A percentile compares a stretch with the other conserved stretches of the same genome.
Evolutionary conservation across 2,888 invertebrate species (phyloP).

Genomic region (Himalopsyche anomala): DNA sequence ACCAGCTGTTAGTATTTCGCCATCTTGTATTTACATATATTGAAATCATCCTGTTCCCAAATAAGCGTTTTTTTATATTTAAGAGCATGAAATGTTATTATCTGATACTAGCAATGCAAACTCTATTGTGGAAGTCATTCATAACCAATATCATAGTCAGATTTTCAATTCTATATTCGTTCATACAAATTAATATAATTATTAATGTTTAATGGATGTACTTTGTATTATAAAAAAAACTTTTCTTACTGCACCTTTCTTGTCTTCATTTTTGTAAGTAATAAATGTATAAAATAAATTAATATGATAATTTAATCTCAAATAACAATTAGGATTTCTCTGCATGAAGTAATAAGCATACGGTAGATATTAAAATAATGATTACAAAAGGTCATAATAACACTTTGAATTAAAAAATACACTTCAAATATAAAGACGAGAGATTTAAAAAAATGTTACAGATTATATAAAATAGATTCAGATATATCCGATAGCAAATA

Average conservation of each 20-base stretch:
- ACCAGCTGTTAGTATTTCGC: background rate
- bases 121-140: too few species aligned
- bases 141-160: background rate
- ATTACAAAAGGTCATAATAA: slow-evolving; percentile 45
- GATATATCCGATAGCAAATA: slow-evolving; percentile 54
- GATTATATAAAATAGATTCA: slow-evolving; percentile 52
- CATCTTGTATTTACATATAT: background rate
- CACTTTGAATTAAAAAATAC: slow-evolving; percentile 59
- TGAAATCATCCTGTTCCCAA: too few species aligned
- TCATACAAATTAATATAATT: background rate
- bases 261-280: slow-evolving; percentile 38
- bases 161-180: slow-evolving; percentile 10
- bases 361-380: slow-evolving; percentile 65
- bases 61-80: too few species aligned
- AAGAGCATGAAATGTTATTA: too few species aligned
- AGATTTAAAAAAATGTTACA: slow-evolving; percentile 55
- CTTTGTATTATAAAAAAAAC: slow-evolving; percentile 29
- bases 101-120: too few species aligned
- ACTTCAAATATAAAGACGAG: slow-evolving; percentile 39
- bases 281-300: slow-evolving; percentile 58
- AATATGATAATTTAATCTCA: slow-evolving; percentile 55
- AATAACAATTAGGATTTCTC: slow-evolving; percentile 65
- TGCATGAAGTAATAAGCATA: slow-evolving; percentile 55
- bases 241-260: slow-evolving; percentile 50
- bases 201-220: slow-evolving; percentile 12